Evolutionary conservation across 2,888 invertebrate genomes (phyloP), one percentile per base, ranked within the genome.

Genomic region (Tanaodytes sp.): DNA sequence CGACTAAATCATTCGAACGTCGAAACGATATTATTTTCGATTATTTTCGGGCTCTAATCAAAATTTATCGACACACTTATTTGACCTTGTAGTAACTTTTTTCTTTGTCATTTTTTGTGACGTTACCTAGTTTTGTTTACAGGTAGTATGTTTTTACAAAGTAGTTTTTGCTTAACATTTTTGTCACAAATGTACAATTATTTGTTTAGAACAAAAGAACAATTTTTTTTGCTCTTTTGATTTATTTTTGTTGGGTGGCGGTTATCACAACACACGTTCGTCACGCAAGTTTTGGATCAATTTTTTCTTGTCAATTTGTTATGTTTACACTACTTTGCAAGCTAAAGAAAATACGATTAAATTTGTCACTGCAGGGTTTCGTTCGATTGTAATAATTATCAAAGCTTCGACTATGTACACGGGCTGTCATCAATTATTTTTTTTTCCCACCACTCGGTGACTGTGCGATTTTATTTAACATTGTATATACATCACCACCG

Each of bases 91-190:
- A 73, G 71, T 73, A 58, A 70, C 54, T 68, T 65, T 72, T 71
- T 51, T 71, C 68, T 52, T 65, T 42, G 67, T 59, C 63, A 45
- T 71, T 63, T 39, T 37, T 48, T 49, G 37, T 57, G 52, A 59
- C 45, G 42, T 48, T 67, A 61, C 30, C 58, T 39, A 48, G 64
- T 73, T 72, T 65, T 71, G 61, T 74, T 66, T 63, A 64, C 55
- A 62, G 52, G 71, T 75, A 73, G 72, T 61, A 62, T 69, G 71
- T 69, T 72, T 62, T 72, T 67, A 55, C 69, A 64, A 33, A 67
- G 69, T 74, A 72, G 68, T 71, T 67, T 72, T 72, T 72, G 69
- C 70, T 63, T 70, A 65, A 54, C 63, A 36, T 37, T 63, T 54
- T 64, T 57, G 27, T 23, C 46, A 39, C 36, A 4, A n/a, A 42